Conservation (phyloP, 2,888 invertebrate species). For the Epirrita christyi region DNA sequence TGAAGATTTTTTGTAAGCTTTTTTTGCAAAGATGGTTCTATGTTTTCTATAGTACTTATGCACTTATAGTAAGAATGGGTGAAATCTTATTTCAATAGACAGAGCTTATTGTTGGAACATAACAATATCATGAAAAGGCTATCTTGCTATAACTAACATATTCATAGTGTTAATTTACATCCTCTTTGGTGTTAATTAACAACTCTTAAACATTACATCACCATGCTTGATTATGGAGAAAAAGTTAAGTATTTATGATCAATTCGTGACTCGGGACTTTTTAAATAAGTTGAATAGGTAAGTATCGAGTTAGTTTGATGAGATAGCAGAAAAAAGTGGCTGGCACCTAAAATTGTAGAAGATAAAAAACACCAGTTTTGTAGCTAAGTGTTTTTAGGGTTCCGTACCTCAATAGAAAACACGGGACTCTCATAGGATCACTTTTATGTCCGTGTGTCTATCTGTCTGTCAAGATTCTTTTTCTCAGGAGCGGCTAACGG, state of each 20-base stretch:
- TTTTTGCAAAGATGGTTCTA: not conserved
- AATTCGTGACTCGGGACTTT: constrained; percentile 4
- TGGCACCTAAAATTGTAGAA: not conserved
- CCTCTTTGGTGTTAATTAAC: constrained; percentile 17
- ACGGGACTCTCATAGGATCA: too few relatives aligned
- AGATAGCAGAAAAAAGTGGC: constrained; percentile 1
- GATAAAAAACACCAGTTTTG: too few relatives aligned
- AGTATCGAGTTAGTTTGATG: constrained; percentile 4
- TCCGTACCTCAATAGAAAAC: too few relatives aligned
- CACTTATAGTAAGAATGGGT: not conserved
- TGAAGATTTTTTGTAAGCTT: not conserved
- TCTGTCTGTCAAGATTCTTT: too few relatives aligned
- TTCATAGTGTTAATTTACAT: constrained; percentile 12
- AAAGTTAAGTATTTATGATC: constrained; percentile 7
- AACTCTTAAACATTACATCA: constrained; percentile 19
- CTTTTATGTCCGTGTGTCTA: too few relatives aligned
- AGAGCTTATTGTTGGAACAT: constrained; percentile 1
- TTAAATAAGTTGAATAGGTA: not conserved
- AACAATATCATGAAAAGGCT: constrained; percentile 8
- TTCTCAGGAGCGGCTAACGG: too few relatives aligned
- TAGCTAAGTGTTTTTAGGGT: too few relatives aligned
- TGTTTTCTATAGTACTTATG: too few relatives aligned
- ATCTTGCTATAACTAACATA: not conserved
- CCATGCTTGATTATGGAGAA: constrained; percentile 3
- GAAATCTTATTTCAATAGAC: not conserved